Base-by-base conservation (phyloP, 2,797 vertebrate genomes). In the Pygocentrus nattereri region DNA sequence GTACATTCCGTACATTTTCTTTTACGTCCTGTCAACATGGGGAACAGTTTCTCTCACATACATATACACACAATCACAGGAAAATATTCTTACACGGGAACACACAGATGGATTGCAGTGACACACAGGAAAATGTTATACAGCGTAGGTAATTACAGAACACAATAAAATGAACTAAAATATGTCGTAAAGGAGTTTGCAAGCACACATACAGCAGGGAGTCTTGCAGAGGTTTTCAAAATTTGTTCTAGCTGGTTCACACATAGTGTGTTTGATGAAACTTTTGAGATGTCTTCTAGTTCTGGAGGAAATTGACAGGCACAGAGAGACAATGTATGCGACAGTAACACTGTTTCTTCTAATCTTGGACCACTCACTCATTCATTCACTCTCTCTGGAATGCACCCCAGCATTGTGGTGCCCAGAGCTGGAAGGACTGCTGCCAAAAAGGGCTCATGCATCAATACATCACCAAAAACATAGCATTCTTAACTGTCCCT, bases 1-100 rank as follows among this genome's bases (percentile, higher is more conserved):
- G 83, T 75, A 83, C 87, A 89, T 90, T 88, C 86, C 84, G 80
- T 76, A 78, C 67, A 71, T 85, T 70, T 90, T 90, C 72, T 44
- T 70, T 79, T 87, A 67, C 61, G 25, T 79, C 71, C 82, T 50
- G 79, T 84, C 59, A 84, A 76, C 86, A 82, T 84, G 76, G 79
- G 82, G 70, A 87, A 81, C 83, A 78, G 70, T 77, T 86, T 54
- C 54, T 50, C 50, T 11, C 68, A 21, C 64, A 74, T 41, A 34
- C 6, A 72, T 54, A 21, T 27, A 71, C 23, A 25, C 62, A 76
- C 82, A 85, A 81, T 84, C 49, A 73, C 84, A 85, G 82, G 76
- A 84, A 75, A 82, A 83, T 82, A 23, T 59, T 56, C 75, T 79
- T 79, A 71, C 71, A 79, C 59, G 71, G 58, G 47, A 69, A 82